Conservation (phyloP, 2,888 invertebrate species). For the Drosophila falleni region DNA sequence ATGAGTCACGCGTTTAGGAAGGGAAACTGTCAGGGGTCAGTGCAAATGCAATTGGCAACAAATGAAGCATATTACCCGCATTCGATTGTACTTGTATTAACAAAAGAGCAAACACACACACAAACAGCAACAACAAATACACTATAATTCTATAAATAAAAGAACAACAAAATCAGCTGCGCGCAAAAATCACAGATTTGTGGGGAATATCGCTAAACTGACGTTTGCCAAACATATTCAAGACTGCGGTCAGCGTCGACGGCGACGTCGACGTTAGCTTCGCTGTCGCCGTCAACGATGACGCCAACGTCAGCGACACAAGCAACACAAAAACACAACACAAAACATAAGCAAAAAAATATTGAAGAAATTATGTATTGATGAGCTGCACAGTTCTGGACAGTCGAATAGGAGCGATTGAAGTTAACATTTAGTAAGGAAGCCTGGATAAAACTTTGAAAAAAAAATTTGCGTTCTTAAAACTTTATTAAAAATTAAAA, state of each 20-base stretch:
- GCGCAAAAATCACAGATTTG: slow-evolving; percentile 62
- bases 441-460: background rate
- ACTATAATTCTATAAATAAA: slow-evolving; percentile 62
- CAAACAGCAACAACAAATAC: slow-evolving; percentile 19
- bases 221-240: slow-evolving; percentile 66
- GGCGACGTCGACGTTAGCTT: slow-evolving; percentile 8
- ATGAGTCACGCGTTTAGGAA: slow-evolving; percentile 45
- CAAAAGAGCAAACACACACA: slow-evolving; percentile 20
- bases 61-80: slow-evolving; percentile 49
- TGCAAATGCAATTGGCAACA: slow-evolving; percentile 46
- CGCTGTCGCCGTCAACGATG: slow-evolving; percentile 20
- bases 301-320: slow-evolving; percentile 39
- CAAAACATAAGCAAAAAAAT: slow-evolving; percentile 67
- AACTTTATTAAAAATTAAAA: too few species aligned
- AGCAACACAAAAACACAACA: slow-evolving; percentile 62
- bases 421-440: background rate
- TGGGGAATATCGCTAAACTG: slow-evolving; percentile 41
- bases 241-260: slow-evolving; percentile 58
- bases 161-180: slow-evolving; percentile 80
- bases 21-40: slow-evolving; percentile 22
- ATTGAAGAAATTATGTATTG: slow-evolving; percentile 77
- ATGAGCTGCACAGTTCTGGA: slow-evolving; percentile 52
- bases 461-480: too few species aligned
- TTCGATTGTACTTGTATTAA: slow-evolving; percentile 30
- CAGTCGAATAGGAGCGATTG: slow-evolving; percentile 23